Base-by-base conservation (phyloP, 2,888 invertebrate species). In the Drosophila sordidula region DNA sequence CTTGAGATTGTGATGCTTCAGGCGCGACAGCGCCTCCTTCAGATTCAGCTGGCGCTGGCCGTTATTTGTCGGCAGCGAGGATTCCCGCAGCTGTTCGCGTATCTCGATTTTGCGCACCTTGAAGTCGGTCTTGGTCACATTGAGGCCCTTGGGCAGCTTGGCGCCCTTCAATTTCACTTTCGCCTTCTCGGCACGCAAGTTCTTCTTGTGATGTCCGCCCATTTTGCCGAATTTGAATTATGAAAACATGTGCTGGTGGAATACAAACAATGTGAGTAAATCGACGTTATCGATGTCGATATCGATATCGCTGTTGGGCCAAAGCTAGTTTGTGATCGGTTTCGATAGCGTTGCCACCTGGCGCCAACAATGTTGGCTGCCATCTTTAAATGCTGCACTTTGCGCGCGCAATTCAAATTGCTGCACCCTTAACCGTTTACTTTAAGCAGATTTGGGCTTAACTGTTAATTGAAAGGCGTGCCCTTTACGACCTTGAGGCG, bases 71-170 rank as follows among this genome's bases (percentile, higher is more conserved):
- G 47, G 6, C 0, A 29, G n/a, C 25, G 61, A 4, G 61, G 74
- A 67, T 3, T 85, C 84, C 42, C 70, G 89, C 0, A 90, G 69
- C 89, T 98, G 98, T 83, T 97, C 96, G 42, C 94, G 94, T 39
- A 98, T 94, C 2, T 97, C 93, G 77, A 98, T 97, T 89, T 97
- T 96, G 87, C 96, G 96, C 0, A 97, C 94, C 94, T 98, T 97
- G 87, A 98, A 98, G 82, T 95, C 95, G 0, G 97, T 96, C 91
- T 97, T 95, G 0, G 98, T 98, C 4, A 97, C 95, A 94, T 98
- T 98, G 54, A 95, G 94, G 6, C 97, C 97, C 93, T 97, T 98
- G 0, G 96, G 96, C 54, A 98, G 92, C 91, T 96, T 95, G 64
- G 96, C 95, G 18, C 95, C 94, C 92, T 98, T 98, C 34, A 98